These are phyloP conservation scores for Brachionus angularis DNA, from an alignment of 1,140 invertebrate genomes.

Conservation along the genomic window DNA sequence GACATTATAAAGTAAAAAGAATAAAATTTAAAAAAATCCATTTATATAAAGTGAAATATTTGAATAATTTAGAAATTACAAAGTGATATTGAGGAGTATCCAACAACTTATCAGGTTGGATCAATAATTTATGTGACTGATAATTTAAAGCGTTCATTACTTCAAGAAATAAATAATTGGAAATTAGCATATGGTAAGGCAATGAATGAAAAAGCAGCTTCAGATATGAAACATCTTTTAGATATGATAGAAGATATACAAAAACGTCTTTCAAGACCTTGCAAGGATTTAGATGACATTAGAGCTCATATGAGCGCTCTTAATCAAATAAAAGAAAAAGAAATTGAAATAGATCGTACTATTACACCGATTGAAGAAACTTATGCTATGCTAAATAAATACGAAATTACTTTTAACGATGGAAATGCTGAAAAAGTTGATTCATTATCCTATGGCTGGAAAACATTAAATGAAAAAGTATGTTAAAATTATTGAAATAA, in stretches of 20 bases:
- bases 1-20: constrained; percentile 54
- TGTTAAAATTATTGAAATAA: too few species aligned
- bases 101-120: constrained; percentile 53
- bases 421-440: constrained; percentile 89
- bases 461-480: constrained; percentile 68
- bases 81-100: constrained; percentile 54
- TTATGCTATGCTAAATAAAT: constrained; percentile 80
- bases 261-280: constrained; percentile 64
- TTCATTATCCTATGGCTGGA: constrained; percentile 80
- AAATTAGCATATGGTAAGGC: constrained; percentile 78
- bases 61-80: constrained; percentile 51
- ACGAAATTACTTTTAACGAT: constrained; percentile 78
- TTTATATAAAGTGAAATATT: neutral
- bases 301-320: constrained; percentile 84
- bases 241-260: constrained; percentile 56
- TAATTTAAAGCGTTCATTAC: constrained; percentile 76
- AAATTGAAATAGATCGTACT: constrained; percentile 86
- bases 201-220: constrained; percentile 83
- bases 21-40: neutral
- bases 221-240: constrained; percentile 74
- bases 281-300: constrained; percentile 86
- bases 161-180: constrained; percentile 78
- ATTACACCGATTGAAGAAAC: constrained; percentile 93
- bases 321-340: constrained; percentile 84
- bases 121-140: constrained; percentile 63